These are phyloP conservation scores for Craseonycteris thonglongyai DNA, from an alignment of 2,113 vertebrate species.

Conservation along the genomic window DNA sequence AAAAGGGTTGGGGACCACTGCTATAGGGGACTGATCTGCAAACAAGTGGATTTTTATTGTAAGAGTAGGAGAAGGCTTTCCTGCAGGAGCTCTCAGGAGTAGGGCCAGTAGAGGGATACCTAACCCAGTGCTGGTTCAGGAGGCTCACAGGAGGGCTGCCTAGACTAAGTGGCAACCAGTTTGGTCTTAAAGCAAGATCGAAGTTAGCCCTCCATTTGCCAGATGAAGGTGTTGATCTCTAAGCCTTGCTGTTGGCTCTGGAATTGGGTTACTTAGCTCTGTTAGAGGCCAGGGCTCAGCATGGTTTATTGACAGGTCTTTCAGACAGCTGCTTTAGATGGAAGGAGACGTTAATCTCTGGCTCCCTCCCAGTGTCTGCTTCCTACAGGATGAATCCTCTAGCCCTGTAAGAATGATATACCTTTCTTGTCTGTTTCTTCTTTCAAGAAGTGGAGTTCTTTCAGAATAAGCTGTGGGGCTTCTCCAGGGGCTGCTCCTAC, in stretches of 20 bases:
- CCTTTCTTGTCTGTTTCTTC: not conserved
- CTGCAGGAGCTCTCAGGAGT: not conserved
- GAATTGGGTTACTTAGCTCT: not conserved
- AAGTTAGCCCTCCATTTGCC: too few species aligned
- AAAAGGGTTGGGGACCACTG: too few species aligned
- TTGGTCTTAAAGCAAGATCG: not conserved
- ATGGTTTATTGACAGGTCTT: not conserved
- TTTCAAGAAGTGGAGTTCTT: not conserved
- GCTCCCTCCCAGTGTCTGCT: not conserved
- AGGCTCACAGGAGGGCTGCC: not conserved
- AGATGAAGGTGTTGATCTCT: not conserved
- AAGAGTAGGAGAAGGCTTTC: not conserved
- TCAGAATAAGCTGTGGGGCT: not conserved
- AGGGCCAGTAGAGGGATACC: not conserved
- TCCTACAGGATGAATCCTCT: not conserved
- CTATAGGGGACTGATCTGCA: not conserved
- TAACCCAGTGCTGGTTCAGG: not conserved
- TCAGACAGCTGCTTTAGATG: not conserved
- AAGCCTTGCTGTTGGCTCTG: not conserved
- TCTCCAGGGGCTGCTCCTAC: not conserved
- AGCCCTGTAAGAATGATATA: not conserved
- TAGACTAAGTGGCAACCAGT: not conserved
- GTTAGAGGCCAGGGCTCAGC: not conserved
- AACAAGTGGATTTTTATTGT: not conserved
- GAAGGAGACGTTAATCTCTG: not conserved